Evolutionary conservation across 2,888 invertebrate species (phyloP), one percentile per base, ranked within the genome.

Genomic region (Idaea straminata): DNA sequence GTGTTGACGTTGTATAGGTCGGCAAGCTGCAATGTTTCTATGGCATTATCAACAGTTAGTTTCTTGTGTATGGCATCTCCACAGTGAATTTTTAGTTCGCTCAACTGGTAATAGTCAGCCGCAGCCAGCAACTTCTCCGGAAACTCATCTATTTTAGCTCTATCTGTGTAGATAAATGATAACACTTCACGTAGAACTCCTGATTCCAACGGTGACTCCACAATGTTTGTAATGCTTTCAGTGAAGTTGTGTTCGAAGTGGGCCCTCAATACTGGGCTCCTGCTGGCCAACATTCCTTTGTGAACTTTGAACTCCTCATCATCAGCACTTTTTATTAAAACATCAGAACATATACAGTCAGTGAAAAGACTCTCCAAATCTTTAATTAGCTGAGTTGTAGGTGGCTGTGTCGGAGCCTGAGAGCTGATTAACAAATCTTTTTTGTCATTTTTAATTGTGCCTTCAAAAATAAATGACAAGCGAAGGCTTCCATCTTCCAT

Each of bases 21-120:
- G 38, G 38, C 58, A 16, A 35, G 35, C 15, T 10, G 61, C 15
- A 57, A 16, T 61, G 36, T 63, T 47, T 35, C 61, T 47, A 59
- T 62, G 34, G 36, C 36, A 36, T 36, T 57, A 57, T 58, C 58
- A 36, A 59, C 59, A 34, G 36, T 47, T 13, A 47, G 47, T 0
- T 47, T 6, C 47, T 47, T 47, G 7, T 47, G 47, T 47, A 47
- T 13, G 13, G 47, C 47, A 47, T 47, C 13, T 47, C 13, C 47
- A 13, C 47, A 47, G 47, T 3, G 47, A 47, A 7, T 10, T 13
- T 47, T 47, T 13, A 47, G 47, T 47, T 10, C 7, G 47, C 13
- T 13, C 47, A 47, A 13, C 25, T 25, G 25, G 25, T 25, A 25
- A 3, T 25, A 25, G 3, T 25, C 3, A 25, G 25, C 25, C 25